Percentiles rank a stretch among this genome's conserved stretches.
Evolutionary conservation across 1,140 invertebrate genomes (phyloP).

Genomic region (Drosophila busckii): DNA sequence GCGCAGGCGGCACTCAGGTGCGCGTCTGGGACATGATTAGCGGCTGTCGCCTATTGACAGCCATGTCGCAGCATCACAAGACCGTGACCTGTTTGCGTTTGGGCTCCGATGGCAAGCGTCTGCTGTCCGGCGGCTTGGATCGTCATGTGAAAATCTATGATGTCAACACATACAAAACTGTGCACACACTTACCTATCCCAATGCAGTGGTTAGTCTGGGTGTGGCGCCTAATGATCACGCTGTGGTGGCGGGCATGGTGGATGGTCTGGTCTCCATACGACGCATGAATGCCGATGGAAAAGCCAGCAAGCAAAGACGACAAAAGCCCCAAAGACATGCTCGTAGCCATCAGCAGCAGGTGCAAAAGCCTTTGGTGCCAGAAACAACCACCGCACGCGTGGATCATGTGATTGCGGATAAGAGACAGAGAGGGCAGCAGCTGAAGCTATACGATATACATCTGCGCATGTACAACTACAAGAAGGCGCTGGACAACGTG

Average conservation of each 20-base stretch:
- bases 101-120: conserved; percentile 87
- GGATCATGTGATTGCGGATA: conserved; percentile 81
- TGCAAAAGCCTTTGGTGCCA: not conserved
- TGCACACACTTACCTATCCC: conserved; percentile 93
- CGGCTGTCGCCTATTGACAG: conserved; percentile 89
- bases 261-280: conserved; percentile 93
- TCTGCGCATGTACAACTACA: conserved; percentile 90
- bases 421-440: conserved; percentile 78
- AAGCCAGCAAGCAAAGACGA: conserved; percentile 45
- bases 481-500: conserved; percentile 88
- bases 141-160: conserved; percentile 97
- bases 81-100: conserved; percentile 92
- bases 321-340: too few species aligned
- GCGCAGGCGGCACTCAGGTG: conserved; percentile 94
- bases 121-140: conserved; percentile 95
- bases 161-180: conserved; percentile 89
- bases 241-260: conserved; percentile 93
- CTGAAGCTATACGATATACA: conserved; percentile 84
- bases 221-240: conserved; percentile 88
- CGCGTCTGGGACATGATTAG: conserved; percentile 95
- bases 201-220: conserved; percentile 94
- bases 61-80: conserved; percentile 94
- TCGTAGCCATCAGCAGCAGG: conserved; percentile 50
- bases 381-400: conserved; percentile 68
- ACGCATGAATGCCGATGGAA: conserved; percentile 83